Percentiles rank a stretch among this genome's conserved stretches.
These are phyloP conservation scores for Caenorhabditis sp. DNA, from an alignment of 2,888 invertebrate genomes.

Conservation along the genomic window DNA sequence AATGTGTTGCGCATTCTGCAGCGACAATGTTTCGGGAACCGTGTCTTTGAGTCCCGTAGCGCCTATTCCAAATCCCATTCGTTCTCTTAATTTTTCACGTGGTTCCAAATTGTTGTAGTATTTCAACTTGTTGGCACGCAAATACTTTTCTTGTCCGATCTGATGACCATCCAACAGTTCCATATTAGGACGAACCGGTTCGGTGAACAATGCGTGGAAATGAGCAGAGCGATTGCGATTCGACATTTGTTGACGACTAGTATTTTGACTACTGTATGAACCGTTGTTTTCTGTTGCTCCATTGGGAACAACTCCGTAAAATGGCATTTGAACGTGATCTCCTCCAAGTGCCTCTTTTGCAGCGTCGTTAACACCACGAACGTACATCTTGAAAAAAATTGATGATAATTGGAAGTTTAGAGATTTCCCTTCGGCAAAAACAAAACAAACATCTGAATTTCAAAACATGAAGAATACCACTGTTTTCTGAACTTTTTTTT, in stretches of 20 bases:
- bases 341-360: constrained; percentile 4
- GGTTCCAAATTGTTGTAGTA: background rate
- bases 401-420: background rate
- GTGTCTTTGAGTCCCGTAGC: constrained; percentile 23
- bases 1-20: background rate
- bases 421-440: too few relatives aligned
- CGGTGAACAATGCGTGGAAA: background rate
- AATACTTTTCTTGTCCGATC: constrained; percentile 14
- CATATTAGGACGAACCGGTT: background rate
- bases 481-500: too few relatives aligned
- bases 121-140: background rate
- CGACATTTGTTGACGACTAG: background rate
- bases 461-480: too few relatives aligned
- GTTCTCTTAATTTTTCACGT: constrained; percentile 8
- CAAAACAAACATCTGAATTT: too few relatives aligned
- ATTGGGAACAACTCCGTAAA: background rate
- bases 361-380: constrained; percentile 17
- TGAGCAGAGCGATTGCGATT: background rate
- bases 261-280: background rate
- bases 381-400: background rate
- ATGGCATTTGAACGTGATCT: constrained; percentile 8
- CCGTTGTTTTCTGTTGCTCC: background rate
- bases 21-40: background rate
- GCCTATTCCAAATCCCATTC: constrained; percentile 36
- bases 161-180: constrained; percentile 12